A percentile compares a stretch with the other conserved stretches of the same genome.
Evolutionary conservation across 2,113 vertebrate species (phyloP).

Genomic region (Reinhardtius hippoglossoides): DNA sequence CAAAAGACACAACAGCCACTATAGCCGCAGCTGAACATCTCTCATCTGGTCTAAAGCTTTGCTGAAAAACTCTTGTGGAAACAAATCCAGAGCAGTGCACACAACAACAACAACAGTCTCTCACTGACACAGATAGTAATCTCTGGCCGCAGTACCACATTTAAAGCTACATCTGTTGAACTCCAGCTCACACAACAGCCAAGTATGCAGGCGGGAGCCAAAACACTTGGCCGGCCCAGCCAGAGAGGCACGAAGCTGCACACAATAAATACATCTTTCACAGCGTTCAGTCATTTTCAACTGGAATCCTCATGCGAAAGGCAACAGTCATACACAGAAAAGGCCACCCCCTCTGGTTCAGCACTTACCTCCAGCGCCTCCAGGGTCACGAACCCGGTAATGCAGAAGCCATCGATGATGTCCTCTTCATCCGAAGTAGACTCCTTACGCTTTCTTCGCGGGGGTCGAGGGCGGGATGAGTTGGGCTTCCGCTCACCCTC

Average conservation of each 20-base stretch:
- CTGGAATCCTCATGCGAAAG: background rate
- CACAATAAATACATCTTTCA: conserved; percentile 42
- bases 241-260: conserved; percentile 10
- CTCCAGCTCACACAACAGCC: conserved; percentile 57
- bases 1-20: conserved; percentile 48
- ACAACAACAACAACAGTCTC: conserved; percentile 45
- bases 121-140: conserved; percentile 58
- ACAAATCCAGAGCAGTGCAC: conserved; percentile 52
- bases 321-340: background rate
- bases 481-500: conserved; percentile 87
- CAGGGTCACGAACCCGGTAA: conserved; percentile 91
- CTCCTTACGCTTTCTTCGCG: conserved; percentile 90
- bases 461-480: conserved; percentile 89
- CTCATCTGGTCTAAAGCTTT: conserved; percentile 51
- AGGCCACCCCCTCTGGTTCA: background rate
- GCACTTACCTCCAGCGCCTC: conserved; percentile 92
- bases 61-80: conserved; percentile 56
- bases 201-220: conserved; percentile 42
- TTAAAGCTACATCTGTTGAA: conserved; percentile 72
- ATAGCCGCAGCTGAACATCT: conserved; percentile 38
- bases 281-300: conserved; percentile 3
- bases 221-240: conserved; percentile 15
- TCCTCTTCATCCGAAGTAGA: conserved; percentile 94
- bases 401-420: conserved; percentile 95
- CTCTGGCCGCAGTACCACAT: conserved; percentile 57